Percentiles rank a stretch among this genome's conserved stretches.
phyloP scores from a whole-genome alignment of 2,888 invertebrate species.

The Cosmia trapezina region DNA sequence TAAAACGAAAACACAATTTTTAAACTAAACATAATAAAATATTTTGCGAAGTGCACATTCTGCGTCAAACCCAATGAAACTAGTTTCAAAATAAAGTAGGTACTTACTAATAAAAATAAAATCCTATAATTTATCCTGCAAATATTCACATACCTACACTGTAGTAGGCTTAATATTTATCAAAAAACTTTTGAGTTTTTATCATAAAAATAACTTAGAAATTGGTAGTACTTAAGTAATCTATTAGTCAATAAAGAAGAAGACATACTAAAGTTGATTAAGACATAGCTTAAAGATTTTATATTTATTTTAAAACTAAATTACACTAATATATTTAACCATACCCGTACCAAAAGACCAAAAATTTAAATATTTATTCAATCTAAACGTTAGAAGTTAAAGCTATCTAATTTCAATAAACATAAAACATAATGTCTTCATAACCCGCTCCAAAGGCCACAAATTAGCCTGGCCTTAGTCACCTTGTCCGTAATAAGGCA shows the following conservation, averaged over 20 bases:
- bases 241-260: background rate
- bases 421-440: constrained; percentile 61
- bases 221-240: background rate
- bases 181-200: no score
- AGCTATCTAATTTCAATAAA: constrained; percentile 62
- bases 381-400: constrained; percentile 41
- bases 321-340: constrained; percentile 35
- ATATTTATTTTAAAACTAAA: constrained; percentile 25
- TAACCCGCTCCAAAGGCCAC: constrained; percentile 60
- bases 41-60: no score
- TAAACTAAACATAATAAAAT: no score
- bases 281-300: constrained; percentile 24
- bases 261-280: constrained; percentile 21
- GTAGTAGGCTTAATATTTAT: no score
- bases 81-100: no score
- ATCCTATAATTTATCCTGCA: no score
- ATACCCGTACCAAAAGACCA: constrained; percentile 27
- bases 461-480: constrained; percentile 71
- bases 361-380: constrained; percentile 45
- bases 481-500: constrained; percentile 68
- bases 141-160: no score
- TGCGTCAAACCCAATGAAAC: no score
- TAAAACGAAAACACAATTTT: no score
- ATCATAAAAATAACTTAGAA: constrained; percentile 1
- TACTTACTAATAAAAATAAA: no score